Evolutionary conservation across 2,797 vertebrate genomes (phyloP).

Genomic region (Enoplosus armatus): DNA sequence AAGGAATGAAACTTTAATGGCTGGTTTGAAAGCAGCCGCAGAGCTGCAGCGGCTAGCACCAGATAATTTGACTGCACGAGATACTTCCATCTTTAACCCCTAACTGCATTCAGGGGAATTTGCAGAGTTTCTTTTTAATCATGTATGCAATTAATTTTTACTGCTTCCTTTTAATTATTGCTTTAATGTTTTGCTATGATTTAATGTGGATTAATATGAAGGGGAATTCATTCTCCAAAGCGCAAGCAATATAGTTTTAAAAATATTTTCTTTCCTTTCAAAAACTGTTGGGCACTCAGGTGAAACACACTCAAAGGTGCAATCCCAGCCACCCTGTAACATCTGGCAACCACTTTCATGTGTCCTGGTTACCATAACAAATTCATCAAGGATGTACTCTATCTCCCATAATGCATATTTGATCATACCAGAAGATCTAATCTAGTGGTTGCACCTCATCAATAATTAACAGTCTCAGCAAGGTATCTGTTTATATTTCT

Average conservation of each 20-base stretch:
- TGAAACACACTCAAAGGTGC: constrained; percentile 37
- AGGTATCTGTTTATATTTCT: constrained; percentile 51
- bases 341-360: constrained; percentile 59
- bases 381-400: constrained; percentile 40
- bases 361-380: constrained; percentile 56
- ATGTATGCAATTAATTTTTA: constrained; percentile 48
- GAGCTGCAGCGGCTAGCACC: constrained; percentile 27
- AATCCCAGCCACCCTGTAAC: constrained; percentile 20
- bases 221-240: not conserved
- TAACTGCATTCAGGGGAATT: constrained; percentile 42
- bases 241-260: not conserved
- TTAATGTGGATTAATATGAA: constrained; percentile 28
- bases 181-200: constrained; percentile 33
- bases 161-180: constrained; percentile 51
- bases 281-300: constrained; percentile 21
- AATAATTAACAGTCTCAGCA: constrained; percentile 58
- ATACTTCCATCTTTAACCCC: constrained; percentile 44
- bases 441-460: constrained; percentile 36
- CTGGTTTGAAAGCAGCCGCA: constrained; percentile 59
- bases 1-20: constrained; percentile 73
- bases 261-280: not conserved
- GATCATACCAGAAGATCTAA: constrained; percentile 56
- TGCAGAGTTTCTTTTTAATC: constrained; percentile 42
- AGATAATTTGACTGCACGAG: constrained; percentile 53
- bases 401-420: constrained; percentile 60